phyloP scores from a whole-genome alignment of 2,797 vertebrate species.

The Rhadinocentrus ornatus region DNA sequence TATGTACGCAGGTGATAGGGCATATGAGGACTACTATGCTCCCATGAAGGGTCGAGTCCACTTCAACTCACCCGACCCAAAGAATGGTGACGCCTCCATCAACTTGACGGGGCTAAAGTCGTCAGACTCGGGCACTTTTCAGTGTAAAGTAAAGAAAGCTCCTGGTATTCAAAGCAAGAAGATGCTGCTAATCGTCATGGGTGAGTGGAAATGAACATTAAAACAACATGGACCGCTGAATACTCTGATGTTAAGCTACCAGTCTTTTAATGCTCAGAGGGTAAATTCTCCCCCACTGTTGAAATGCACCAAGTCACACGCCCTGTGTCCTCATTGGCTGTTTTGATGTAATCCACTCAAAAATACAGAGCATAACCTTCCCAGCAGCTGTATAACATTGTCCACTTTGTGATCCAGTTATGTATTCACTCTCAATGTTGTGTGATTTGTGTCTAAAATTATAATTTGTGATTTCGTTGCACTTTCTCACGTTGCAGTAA shows the following conservation, averaged over 20 bases:
- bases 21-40: conserved; percentile 85
- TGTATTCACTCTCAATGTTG: conserved; percentile 35
- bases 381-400: conserved; percentile 51
- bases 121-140: conserved; percentile 90
- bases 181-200: conserved; percentile 89
- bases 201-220: conserved; percentile 78
- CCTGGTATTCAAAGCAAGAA: conserved; percentile 90
- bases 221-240: conserved; percentile 7
- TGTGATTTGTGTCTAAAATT: conserved; percentile 38
- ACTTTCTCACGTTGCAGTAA: too few relatives aligned
- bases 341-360: conserved; percentile 67
- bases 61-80: conserved; percentile 88
- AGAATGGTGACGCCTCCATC: conserved; percentile 90
- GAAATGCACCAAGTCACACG: conserved; percentile 48
- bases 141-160: conserved; percentile 96
- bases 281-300: conserved; percentile 31
- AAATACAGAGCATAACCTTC: conserved; percentile 66
- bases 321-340: conserved; percentile 52
- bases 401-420: conserved; percentile 34
- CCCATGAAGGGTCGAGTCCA: conserved; percentile 86
- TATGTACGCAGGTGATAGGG: conserved; percentile 87
- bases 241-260: background rate
- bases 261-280: conserved; percentile 19
- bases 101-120: conserved; percentile 86
- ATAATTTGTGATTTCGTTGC: too few relatives aligned